phyloP scores from a whole-genome alignment of 2,888 invertebrate species.

The Plusia festucae region DNA sequence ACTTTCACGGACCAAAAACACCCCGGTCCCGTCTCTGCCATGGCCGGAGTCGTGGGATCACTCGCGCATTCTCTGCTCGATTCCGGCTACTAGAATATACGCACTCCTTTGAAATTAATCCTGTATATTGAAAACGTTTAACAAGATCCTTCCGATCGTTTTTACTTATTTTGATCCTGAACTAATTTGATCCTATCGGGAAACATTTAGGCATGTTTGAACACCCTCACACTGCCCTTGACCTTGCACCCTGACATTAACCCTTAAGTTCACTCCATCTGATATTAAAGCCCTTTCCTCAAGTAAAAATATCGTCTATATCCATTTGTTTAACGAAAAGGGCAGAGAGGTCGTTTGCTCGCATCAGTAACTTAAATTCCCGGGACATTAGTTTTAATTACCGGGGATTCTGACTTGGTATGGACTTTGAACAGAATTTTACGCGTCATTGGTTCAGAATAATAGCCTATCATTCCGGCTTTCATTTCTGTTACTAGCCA shows the following conservation, averaged over 20 bases:
- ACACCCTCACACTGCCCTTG: neutral
- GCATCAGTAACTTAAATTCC: conserved; percentile 28
- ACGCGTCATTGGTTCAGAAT: conserved; percentile 14
- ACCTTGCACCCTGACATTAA: conserved; percentile 6
- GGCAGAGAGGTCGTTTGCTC: conserved; percentile 8
- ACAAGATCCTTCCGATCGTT: neutral
- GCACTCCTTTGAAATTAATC: no score
- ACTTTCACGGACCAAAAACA: no score
- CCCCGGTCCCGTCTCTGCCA: no score
- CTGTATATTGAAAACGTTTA: neutral
- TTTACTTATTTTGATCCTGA: neutral
- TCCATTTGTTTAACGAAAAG: neutral
- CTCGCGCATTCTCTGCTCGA: no score
- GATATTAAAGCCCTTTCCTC: conserved; percentile 1
- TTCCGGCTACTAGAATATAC: no score
- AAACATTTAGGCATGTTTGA: neutral
- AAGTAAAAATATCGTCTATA: neutral
- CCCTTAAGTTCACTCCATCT: neutral
- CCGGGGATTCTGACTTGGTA: conserved; percentile 19
- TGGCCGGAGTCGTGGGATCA: no score
- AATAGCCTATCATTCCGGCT: conserved; percentile 2
- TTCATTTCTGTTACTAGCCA: neutral
- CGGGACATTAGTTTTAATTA: conserved; percentile 37
- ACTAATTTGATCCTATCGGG: neutral
- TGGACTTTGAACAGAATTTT: conserved; percentile 11